A percentile compares a stretch with the other conserved stretches of the same genome.
phyloP scores from a whole-genome alignment of 2,113 vertebrate genomes.

The Nansenia antarctica region DNA sequence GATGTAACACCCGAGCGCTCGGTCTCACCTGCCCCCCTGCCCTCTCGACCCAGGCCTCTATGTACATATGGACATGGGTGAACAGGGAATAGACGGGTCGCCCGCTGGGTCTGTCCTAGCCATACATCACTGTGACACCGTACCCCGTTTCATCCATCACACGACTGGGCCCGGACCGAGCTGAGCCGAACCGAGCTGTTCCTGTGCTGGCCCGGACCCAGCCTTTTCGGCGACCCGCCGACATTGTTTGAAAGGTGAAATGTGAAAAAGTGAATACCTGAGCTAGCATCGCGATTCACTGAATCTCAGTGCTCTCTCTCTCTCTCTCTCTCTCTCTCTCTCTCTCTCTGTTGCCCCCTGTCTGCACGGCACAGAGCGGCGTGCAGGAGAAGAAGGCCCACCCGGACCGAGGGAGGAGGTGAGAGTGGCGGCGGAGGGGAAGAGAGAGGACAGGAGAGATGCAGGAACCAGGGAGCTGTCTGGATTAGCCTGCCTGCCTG shows the following conservation, averaged over 20 bases:
- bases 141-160: no score
- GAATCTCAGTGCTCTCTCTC: not conserved
- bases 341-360: not conserved
- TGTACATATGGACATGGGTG: slow-evolving; percentile 17
- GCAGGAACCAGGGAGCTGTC: slow-evolving; percentile 13
- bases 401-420: not conserved
- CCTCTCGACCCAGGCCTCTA: not conserved
- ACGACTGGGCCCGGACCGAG: no score
- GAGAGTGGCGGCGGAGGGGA: not conserved
- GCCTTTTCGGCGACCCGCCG: no score
- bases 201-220: no score
- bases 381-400: not conserved
- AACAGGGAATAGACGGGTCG: slow-evolving; percentile 49
- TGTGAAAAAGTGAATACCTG: no score
- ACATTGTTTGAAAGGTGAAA: no score
- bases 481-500: slow-evolving; percentile 46
- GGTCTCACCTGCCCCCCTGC: slow-evolving; percentile 51
- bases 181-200: no score
- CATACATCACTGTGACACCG: not conserved
- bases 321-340: not conserved
- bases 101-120: slow-evolving; percentile 12
- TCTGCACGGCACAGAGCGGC: not conserved
- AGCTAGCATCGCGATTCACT: no score
- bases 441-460: not conserved
- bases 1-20: slow-evolving; percentile 60